phyloP scores from a whole-genome alignment of 2,888 invertebrate species.

The Cryptophagus acutangulus region DNA sequence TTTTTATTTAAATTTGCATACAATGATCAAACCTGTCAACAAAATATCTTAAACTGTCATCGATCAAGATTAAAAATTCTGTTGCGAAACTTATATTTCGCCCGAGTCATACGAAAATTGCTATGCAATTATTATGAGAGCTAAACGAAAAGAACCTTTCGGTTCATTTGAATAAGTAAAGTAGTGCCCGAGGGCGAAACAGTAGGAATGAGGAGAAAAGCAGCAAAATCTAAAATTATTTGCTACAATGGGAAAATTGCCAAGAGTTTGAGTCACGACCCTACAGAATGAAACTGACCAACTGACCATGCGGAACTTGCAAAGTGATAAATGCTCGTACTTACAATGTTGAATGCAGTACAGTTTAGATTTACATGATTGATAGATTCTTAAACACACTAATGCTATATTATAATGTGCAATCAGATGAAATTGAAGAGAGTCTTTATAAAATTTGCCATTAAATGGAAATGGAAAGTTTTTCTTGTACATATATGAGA shows the following conservation, averaged over 20 bases:
- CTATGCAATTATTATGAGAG: too few relatives aligned
- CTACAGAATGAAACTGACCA: slow-evolving; percentile 31
- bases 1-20: too few relatives aligned
- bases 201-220: slow-evolving; percentile 10
- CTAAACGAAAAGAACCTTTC: too few relatives aligned
- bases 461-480: neutral
- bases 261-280: slow-evolving; percentile 22
- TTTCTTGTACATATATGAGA: too few relatives aligned
- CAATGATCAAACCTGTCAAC: too few relatives aligned
- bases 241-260: slow-evolving; percentile 5
- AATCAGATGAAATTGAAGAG: slow-evolving; percentile 5
- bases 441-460: slow-evolving; percentile 1
- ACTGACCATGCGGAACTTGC: slow-evolving; percentile 35
- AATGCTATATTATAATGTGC: slow-evolving; percentile 4
- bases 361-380: slow-evolving; percentile 30
- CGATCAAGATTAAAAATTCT: too few relatives aligned
- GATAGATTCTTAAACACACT: slow-evolving; percentile 26
- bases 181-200: slow-evolving; percentile 6
- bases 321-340: slow-evolving; percentile 32
- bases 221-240: slow-evolving; percentile 11
- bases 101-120: too few relatives aligned
- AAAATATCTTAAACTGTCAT: too few relatives aligned
- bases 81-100: too few relatives aligned
- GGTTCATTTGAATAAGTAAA: slow-evolving; percentile 1
- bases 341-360: too few relatives aligned